These are phyloP conservation scores for Platygyra sinensis DNA, from an alignment of 64 coral and sea anemone genomes.

Conservation along the genomic window DNA sequence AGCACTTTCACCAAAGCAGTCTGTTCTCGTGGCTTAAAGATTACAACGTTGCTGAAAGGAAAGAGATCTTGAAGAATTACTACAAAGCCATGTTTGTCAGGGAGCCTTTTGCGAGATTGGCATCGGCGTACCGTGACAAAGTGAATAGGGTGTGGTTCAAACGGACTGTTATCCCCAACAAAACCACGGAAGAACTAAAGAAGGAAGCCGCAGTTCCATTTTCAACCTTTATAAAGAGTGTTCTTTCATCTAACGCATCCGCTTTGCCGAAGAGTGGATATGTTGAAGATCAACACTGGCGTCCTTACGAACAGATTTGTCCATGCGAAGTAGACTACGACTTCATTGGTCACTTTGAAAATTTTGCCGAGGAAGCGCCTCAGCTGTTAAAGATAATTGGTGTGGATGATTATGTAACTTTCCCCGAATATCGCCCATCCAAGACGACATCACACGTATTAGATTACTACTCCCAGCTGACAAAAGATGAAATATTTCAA, in stretches of 20 bases:
- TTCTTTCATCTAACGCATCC: too few relatives aligned
- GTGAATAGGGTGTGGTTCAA: background rate
- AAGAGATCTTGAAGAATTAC: background rate
- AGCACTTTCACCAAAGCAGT: too few relatives aligned
- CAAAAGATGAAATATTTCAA: background rate
- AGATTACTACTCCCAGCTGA: conserved; percentile 26
- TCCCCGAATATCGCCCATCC: background rate
- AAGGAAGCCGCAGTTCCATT: background rate
- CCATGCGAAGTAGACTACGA: too few relatives aligned
- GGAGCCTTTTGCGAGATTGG: conserved; percentile 23
- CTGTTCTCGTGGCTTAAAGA: conserved; percentile 12
- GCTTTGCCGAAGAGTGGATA: too few relatives aligned
- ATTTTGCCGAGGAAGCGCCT: too few relatives aligned
- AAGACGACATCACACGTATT: background rate
- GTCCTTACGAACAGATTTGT: too few relatives aligned
- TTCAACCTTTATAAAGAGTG: too few relatives aligned
- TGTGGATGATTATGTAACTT: too few relatives aligned
- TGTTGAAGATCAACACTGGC: too few relatives aligned
- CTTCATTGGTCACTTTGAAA: too few relatives aligned
- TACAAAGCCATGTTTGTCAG: conserved; percentile 48
- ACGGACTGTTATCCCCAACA: background rate
- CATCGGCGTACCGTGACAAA: conserved; percentile 21
- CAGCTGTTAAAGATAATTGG: too few relatives aligned
- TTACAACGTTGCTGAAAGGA: background rate
- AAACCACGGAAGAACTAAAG: background rate